Percentiles rank a stretch among this genome's conserved stretches.
Evolutionary conservation across 2,888 invertebrate genomes (phyloP).

Genomic region (Epistrophella euchroma): DNA sequence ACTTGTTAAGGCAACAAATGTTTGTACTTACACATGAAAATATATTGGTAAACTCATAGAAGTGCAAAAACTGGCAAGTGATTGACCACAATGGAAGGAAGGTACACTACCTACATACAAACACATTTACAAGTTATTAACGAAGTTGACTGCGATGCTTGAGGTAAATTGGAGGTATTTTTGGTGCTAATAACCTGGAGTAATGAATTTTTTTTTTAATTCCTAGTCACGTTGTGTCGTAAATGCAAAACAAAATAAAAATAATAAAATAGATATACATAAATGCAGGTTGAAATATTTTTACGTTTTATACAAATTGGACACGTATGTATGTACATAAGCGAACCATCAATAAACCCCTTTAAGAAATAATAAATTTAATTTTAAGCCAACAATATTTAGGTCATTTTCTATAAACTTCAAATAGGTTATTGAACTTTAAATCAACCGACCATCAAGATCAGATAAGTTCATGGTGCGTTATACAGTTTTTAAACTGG

Average conservation of each 20-base stretch:
- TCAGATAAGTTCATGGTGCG: constrained; percentile 23
- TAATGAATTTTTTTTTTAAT: constrained; percentile 50
- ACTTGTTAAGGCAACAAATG: constrained; percentile 45
- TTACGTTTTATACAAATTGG: neutral
- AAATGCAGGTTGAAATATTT: constrained; percentile 7
- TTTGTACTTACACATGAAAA: constrained; percentile 23
- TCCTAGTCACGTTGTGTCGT: constrained; percentile 59
- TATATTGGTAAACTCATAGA: constrained; percentile 37
- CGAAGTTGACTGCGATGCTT: neutral
- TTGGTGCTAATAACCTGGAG: constrained; percentile 40
- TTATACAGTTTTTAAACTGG: constrained; percentile 3
- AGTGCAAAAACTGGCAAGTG: constrained; percentile 60
- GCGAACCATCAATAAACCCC: too few relatives aligned
- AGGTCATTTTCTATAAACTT: neutral
- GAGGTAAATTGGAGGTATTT: neutral
- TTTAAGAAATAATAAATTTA: neutral
- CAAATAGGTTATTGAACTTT: constrained; percentile 40
- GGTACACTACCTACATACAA: neutral
- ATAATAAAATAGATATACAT: neutral
- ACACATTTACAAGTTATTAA: neutral
- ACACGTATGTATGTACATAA: neutral
- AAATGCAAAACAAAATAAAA: neutral
- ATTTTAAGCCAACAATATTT: neutral
- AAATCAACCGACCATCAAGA: constrained; percentile 31
- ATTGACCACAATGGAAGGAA: constrained; percentile 57